These are phyloP conservation scores for Lepidonotus clava DNA, from an alignment of 2,888 invertebrate genomes.

Conservation along the genomic window DNA sequence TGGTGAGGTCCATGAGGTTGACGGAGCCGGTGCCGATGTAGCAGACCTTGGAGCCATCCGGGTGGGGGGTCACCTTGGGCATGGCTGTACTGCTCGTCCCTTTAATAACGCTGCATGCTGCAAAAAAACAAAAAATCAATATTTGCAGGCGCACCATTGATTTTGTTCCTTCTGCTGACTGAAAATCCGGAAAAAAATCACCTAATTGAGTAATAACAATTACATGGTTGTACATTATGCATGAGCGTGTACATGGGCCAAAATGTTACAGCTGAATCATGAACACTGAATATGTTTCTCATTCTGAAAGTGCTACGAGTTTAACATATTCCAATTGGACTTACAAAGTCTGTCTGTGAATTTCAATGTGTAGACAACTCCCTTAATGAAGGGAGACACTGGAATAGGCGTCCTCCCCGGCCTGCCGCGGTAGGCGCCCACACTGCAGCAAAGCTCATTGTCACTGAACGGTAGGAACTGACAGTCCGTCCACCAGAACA, in stretches of 20 bases:
- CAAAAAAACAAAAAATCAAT: not conserved
- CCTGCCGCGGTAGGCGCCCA: conserved; percentile 66
- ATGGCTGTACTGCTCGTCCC: conserved; percentile 31
- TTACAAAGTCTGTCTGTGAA: conserved; percentile 30
- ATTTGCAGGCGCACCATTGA: too few species aligned
- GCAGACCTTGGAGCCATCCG: conserved; percentile 19
- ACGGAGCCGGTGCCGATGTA: conserved; percentile 32
- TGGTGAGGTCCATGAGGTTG: conserved; percentile 32
- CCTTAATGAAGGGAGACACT: conserved; percentile 63
- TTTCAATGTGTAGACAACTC: conserved; percentile 62
- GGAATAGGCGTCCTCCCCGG: conserved; percentile 64
- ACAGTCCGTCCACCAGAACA: conserved; percentile 72
- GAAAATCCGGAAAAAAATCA: too few species aligned
- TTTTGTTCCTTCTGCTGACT: too few species aligned
- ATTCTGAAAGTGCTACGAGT: too few species aligned
- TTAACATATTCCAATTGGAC: too few species aligned
- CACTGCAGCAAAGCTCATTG: conserved; percentile 65
- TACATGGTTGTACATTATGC: not conserved
- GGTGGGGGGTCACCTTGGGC: conserved; percentile 37
- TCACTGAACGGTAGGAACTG: conserved; percentile 73
- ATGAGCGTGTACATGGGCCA: too few species aligned
- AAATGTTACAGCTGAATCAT: too few species aligned
- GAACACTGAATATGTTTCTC: too few species aligned
- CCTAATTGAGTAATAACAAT: too few species aligned
- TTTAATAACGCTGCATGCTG: conserved; percentile 39